A percentile compares a stretch with the other conserved stretches of the same genome.
Conservation (phyloP, 2,797 vertebrate genomes). For the Poliocrania exsul region DNA sequence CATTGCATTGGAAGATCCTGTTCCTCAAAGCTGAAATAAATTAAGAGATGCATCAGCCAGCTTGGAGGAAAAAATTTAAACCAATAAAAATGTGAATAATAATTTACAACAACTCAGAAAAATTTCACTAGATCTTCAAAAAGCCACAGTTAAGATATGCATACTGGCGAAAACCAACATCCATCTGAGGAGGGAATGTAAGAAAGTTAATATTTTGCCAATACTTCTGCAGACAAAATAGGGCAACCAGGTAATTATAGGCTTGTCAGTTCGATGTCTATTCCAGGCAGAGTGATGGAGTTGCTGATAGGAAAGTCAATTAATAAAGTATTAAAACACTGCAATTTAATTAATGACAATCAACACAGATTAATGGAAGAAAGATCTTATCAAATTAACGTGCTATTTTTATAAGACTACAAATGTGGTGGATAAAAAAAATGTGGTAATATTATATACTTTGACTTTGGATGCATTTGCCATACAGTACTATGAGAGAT, state of each 20-base stretch:
- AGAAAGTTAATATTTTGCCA: conserved; percentile 37
- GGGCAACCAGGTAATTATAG: conserved; percentile 51
- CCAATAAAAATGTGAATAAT: neutral
- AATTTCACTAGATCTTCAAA: neutral
- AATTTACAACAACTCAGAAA: conserved; percentile 7
- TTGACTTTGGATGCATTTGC: neutral
- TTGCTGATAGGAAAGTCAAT: conserved; percentile 56
- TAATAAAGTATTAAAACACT: conserved; percentile 58
- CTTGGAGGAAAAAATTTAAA: neutral
- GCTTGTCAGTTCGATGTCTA: neutral
- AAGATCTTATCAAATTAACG: conserved; percentile 61
- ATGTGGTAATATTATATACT: neutral
- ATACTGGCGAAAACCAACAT: neutral
- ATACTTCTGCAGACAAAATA: conserved; percentile 32
- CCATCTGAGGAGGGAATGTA: neutral
- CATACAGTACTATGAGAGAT: neutral
- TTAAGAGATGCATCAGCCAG: neutral
- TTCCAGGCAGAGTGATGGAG: conserved; percentile 48
- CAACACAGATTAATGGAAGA: conserved; percentile 53
- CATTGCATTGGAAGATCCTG: neutral
- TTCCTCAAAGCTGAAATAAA: neutral
- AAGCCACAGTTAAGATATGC: neutral
- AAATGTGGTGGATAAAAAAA: conserved; percentile 41
- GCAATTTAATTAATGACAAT: conserved; percentile 66
- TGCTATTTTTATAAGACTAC: conserved; percentile 44